Evolutionary conservation across 2,888 invertebrate species (phyloP).

Genomic region (Silvanus unidentatus): DNA sequence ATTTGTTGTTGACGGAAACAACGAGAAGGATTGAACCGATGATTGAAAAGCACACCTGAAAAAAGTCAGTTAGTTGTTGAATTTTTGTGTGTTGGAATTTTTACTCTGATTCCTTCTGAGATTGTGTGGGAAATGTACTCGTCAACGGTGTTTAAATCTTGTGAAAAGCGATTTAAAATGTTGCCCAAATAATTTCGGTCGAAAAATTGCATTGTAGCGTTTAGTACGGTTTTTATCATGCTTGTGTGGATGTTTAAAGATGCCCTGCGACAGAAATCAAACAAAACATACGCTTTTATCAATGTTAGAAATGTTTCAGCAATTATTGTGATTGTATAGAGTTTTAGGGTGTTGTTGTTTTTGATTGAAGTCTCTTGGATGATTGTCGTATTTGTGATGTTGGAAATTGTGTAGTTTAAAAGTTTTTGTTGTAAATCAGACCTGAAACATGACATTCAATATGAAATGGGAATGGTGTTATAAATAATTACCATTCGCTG

Average conservation of each 20-base stretch:
- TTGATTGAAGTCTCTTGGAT: slow-evolving; percentile 8
- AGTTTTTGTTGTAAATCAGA: slow-evolving; percentile 18
- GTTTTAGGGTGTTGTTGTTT: slow-evolving; percentile 9
- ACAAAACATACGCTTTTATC: slow-evolving; percentile 9
- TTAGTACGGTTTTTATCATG: slow-evolving; percentile 14
- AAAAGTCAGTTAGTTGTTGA: slow-evolving; percentile 1
- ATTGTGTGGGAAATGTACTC: slow-evolving; percentile 20
- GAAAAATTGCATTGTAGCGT: slow-evolving; percentile 17
- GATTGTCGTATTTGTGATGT: neutral
- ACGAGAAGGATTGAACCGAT: slow-evolving; percentile 61
- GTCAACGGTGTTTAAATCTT: slow-evolving; percentile 21
- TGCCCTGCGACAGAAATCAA: slow-evolving; percentile 13
- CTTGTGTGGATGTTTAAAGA: slow-evolving; percentile 19
- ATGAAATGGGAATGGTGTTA: slow-evolving; percentile 7
- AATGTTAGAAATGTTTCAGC: slow-evolving; percentile 11
- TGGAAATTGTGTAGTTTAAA: neutral
- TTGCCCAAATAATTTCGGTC: slow-evolving; percentile 21
- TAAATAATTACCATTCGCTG: slow-evolving; percentile 28
- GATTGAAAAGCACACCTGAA: slow-evolving; percentile 34
- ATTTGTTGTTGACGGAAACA: slow-evolving; percentile 59
- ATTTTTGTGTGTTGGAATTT: neutral
- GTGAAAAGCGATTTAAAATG: slow-evolving; percentile 21
- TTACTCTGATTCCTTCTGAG: neutral
- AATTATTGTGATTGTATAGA: slow-evolving; percentile 17
- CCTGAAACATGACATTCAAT: slow-evolving; percentile 13